phyloP scores from a whole-genome alignment of 37 sponge, comb jelly and placozoan genomes.

The Cliona cf. orientalis region DNA sequence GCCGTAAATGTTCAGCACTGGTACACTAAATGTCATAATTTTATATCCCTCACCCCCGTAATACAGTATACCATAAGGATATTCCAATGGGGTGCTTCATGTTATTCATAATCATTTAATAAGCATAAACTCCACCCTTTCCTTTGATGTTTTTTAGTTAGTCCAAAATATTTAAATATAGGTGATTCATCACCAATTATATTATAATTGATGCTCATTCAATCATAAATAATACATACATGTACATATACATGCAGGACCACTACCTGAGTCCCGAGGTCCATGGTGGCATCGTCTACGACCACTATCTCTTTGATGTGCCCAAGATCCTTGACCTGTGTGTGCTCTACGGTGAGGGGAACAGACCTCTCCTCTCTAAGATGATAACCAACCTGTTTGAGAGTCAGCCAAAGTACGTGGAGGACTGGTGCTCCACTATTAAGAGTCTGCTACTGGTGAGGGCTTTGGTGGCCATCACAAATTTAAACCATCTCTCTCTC shows the following conservation, averaged over 20 bases:
- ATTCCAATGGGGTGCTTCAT: no score
- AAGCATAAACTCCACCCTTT: not conserved
- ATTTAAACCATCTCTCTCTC: not conserved
- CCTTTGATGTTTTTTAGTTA: no score
- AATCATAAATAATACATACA: no score
- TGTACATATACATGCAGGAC: no score
- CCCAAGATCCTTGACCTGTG: constrained; percentile 88
- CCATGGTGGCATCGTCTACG: constrained; percentile 71
- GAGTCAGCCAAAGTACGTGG: constrained; percentile 67
- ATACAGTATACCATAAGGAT: no score
- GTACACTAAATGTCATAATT: no score
- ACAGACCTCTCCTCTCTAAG: constrained; percentile 63
- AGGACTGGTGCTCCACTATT: constrained; percentile 32
- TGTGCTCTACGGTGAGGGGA: constrained; percentile 66
- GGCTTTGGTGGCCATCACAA: not conserved
- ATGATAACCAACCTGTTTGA: constrained; percentile 74
- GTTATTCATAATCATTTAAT: not conserved
- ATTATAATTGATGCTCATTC: no score
- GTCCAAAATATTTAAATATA: no score
- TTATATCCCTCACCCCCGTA: no score
- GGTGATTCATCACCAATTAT: no score
- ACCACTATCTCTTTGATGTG: constrained; percentile 80
- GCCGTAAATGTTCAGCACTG: no score
- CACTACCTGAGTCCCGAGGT: constrained; percentile 48
- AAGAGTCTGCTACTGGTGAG: constrained; percentile 14